These are phyloP conservation scores for Epinephelus moara DNA, from an alignment of 2,113 vertebrate species.

Conservation along the genomic window DNA sequence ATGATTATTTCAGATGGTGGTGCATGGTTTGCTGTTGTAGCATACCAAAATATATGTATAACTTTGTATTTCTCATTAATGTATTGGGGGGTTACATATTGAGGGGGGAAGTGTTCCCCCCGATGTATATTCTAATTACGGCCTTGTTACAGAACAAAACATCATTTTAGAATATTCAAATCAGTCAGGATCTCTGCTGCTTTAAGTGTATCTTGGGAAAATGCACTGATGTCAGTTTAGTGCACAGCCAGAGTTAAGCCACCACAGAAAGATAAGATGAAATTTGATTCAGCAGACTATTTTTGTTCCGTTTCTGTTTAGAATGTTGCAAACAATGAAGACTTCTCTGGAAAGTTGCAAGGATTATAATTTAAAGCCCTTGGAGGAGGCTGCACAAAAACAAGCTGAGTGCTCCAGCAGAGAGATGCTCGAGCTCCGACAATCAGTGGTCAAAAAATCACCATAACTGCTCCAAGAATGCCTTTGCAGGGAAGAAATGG, in stretches of 20 bases:
- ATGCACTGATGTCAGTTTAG: not conserved
- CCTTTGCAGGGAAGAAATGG: not conserved
- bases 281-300: not conserved
- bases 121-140: no score
- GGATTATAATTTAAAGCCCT: not conserved
- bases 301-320: not conserved
- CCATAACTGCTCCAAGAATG: not conserved
- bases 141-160: not conserved
- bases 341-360: not conserved
- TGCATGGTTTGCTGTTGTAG: no score
- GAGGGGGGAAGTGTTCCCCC: no score
- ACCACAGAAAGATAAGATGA: not conserved
- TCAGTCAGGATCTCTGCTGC: not conserved
- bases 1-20: no score
- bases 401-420: not conserved
- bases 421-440: not conserved
- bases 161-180: not conserved
- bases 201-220: constrained; percentile 9
- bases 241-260: not conserved
- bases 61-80: no score
- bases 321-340: not conserved
- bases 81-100: no score
- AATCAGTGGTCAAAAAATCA: not conserved
- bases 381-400: not conserved
- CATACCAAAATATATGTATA: no score